Percentiles rank a stretch among this genome's conserved stretches.
These are phyloP conservation scores for Bufo gargarizans DNA, from an alignment of 2,113 vertebrate genomes.

Conservation along the genomic window DNA sequence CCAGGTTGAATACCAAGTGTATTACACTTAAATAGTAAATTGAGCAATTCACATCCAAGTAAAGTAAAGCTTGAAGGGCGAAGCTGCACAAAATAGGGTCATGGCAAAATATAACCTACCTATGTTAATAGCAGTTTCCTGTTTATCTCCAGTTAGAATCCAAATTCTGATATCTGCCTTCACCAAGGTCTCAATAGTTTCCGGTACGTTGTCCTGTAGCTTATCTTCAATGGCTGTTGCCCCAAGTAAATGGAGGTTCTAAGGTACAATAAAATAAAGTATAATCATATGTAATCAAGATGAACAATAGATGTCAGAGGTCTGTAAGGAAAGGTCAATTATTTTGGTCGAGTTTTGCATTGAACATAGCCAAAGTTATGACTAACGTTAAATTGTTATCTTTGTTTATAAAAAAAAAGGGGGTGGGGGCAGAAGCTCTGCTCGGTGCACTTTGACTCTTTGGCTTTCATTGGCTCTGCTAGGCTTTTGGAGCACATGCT, in stretches of 20 bases:
- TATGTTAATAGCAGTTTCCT: slow-evolving; percentile 98
- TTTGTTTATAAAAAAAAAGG: no score
- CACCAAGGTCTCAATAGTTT: slow-evolving; percentile 96
- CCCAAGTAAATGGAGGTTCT: slow-evolving; percentile 96
- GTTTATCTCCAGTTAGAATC: slow-evolving; percentile 98
- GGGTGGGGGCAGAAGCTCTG: no score
- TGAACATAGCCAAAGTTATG: no score
- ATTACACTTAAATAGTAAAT: background rate
- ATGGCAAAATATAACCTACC: slow-evolving; percentile 71
- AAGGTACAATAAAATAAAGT: slow-evolving; percentile 1
- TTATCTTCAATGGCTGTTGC: slow-evolving; percentile 98
- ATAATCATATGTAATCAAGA: no score
- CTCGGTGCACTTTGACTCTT: no score
- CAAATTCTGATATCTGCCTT: slow-evolving; percentile 99
- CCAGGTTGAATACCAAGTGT: no score
- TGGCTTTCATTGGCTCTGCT: no score
- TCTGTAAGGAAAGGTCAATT: no score
- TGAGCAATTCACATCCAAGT: background rate
- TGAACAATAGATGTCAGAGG: no score
- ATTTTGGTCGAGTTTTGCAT: no score
- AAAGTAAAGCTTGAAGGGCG: background rate
- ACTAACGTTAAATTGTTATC: no score
- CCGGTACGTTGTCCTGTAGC: slow-evolving; percentile 95
- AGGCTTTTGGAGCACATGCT: no score
- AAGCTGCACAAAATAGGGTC: background rate